A percentile compares a stretch with the other conserved stretches of the same genome.
Conservation (phyloP, 1,140 invertebrate genomes). For the Brachionus plicatilis region DNA sequence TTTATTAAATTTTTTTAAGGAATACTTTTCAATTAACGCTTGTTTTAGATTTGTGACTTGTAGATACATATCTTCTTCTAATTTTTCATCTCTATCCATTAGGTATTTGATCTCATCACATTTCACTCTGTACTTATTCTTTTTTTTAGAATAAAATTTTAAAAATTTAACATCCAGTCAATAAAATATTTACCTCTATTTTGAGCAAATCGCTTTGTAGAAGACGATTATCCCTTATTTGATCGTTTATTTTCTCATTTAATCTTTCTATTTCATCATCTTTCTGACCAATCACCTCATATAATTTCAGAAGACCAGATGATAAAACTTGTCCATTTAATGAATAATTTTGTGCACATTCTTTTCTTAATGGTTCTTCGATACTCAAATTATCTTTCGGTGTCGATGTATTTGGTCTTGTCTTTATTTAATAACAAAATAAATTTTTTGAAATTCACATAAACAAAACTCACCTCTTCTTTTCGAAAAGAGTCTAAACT, state of each 20-base stretch:
- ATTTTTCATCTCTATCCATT: background rate
- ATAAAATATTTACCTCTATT: background rate
- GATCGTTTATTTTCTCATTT: background rate
- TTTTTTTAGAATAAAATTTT: background rate
- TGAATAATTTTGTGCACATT: background rate
- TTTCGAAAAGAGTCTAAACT: background rate
- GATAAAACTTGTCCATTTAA: no score
- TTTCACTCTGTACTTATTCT: background rate
- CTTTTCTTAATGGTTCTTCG: background rate
- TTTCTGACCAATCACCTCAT: background rate
- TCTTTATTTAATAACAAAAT: background rate
- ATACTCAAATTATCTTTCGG: background rate
- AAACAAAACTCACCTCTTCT: background rate
- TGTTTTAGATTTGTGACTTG: background rate
- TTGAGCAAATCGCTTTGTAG: background rate
- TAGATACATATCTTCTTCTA: background rate
- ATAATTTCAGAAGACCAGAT: background rate
- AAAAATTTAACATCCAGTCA: background rate
- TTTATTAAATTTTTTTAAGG: background rate
- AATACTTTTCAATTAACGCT: background rate
- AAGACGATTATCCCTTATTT: background rate
- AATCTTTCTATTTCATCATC: background rate
- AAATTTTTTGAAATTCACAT: background rate
- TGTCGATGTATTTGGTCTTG: background rate
- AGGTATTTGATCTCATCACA: background rate